Percentiles rank a stretch among this genome's conserved stretches.
Evolutionary conservation across 23 tunicate genomes (phyloP).

Genomic region (Trididemnum miniatum): DNA sequence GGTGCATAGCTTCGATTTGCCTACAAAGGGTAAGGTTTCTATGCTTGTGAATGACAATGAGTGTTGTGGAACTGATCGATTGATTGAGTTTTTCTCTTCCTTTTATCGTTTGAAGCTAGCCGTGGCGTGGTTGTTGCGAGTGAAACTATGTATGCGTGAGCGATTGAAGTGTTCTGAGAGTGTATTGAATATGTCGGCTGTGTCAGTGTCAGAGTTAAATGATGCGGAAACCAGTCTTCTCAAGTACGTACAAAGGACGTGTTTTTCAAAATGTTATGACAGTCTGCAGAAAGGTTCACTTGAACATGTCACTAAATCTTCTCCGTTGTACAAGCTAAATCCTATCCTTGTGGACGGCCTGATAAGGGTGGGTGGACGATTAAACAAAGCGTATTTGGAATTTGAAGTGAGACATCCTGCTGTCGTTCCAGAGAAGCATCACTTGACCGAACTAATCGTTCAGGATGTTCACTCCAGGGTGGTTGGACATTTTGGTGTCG

Average conservation of each 20-base stretch:
- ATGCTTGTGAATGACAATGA: neutral
- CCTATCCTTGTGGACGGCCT: neutral
- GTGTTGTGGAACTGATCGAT: neutral
- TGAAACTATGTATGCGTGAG: neutral
- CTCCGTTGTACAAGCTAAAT: slow-evolving; percentile 4
- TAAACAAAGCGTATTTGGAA: neutral
- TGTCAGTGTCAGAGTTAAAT: neutral
- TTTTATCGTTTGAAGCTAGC: slow-evolving; percentile 7
- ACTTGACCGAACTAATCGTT: neutral
- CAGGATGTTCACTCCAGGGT: slow-evolving; percentile 4
- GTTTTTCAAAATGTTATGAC: neutral
- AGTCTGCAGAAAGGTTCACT: neutral
- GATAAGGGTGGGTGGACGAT: slow-evolving; percentile 11
- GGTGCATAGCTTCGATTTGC: neutral
- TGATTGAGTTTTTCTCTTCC: neutral
- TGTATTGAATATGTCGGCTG: too few species aligned
- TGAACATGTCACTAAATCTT: neutral
- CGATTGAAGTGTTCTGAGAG: neutral
- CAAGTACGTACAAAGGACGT: neutral
- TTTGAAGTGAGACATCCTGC: slow-evolving; percentile 22
- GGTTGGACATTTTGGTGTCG: slow-evolving; percentile 2
- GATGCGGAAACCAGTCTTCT: neutral
- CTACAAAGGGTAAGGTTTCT: neutral
- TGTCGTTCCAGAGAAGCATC: neutral
- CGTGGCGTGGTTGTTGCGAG: neutral